Evolutionary conservation across 2,113 vertebrate genomes (phyloP), one percentile per base, ranked within the genome.

Genomic region (Xenotilapia longispinis): DNA sequence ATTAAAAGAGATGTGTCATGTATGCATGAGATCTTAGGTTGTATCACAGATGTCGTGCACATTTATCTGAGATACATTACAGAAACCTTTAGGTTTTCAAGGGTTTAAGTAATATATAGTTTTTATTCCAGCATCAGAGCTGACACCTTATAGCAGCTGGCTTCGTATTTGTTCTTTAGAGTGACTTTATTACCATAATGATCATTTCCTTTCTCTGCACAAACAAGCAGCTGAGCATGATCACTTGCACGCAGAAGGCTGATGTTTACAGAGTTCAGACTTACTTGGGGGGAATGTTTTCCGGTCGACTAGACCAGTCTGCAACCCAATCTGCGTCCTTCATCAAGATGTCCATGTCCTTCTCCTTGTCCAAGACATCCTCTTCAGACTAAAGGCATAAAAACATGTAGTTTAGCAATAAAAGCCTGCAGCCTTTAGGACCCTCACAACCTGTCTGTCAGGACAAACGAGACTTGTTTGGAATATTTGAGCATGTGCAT

Each of bases 271-370:
- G 49, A 86, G 53, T 7, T 17, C 58, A 87, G 38, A 88, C 94
- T 97, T 94, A 99, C 99, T 99, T 99, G 23, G 98, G 98, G 81
- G 98, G 98, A 94, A 98, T 95, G 94, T 99, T 99, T 96, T 99
- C 98, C 14, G 99, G 99, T 89, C 99, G 97, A 96, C 98, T 99
- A 23, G 98, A 99, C 99, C 98, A 99, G 94, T 99, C 98, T 14
- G 98, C 98, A 79, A 99, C 98, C 98, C 98, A 98, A 80, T 98
- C 98, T 87, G 97, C 95, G 83, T 97, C 99, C 94, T 98, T 99
- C 96, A 97, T 96, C 82, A 99, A 95, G 88, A 97, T 96, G 92
- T 99, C 99, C 89, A 97, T 97, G 85, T 99, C 98, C 58, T 97
- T 97, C 89, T 99, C 97, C 92, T 97, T 98, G 92, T 99, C 99